Conservation (phyloP, 2,888 invertebrate genomes). For the Harmothoe impar region DNA sequence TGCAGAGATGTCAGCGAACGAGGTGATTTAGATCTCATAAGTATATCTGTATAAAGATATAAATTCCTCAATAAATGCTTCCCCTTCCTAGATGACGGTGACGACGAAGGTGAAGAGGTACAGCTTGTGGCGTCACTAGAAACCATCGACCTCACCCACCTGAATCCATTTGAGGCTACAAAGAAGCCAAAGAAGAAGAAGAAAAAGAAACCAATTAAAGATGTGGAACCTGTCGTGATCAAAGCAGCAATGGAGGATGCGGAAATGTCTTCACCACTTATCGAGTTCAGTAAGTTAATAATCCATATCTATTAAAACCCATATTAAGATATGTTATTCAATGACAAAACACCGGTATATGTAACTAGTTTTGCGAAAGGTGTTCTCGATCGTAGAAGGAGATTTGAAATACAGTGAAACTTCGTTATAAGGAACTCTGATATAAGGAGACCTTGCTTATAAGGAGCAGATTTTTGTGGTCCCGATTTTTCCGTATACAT, state of each 20-base stretch:
- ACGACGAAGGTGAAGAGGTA: background rate
- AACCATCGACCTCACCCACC: background rate
- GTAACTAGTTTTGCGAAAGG: no score
- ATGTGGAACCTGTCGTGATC: background rate
- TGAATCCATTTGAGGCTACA: constrained; percentile 46
- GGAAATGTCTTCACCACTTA: background rate
- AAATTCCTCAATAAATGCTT: no score
- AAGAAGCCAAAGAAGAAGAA: constrained; percentile 51
- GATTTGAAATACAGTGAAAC: no score
- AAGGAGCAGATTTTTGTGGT: no score
- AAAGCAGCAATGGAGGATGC: background rate
- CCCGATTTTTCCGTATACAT: no score
- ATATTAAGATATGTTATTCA: background rate
- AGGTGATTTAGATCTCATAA: no score
- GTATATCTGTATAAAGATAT: no score
- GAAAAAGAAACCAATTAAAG: constrained; percentile 45
- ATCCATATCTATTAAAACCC: background rate
- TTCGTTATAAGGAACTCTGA: no score
- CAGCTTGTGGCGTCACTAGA: background rate
- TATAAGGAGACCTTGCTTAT: no score
- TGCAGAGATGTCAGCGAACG: no score
- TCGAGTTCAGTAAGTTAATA: constrained; percentile 15
- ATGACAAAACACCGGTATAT: no score
- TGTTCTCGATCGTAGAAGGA: no score
- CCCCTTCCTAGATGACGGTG: background rate